Percentiles rank a stretch among this genome's conserved stretches.
Conservation (phyloP, 2,888 invertebrate genomes). For the Synanthedon vespiformis region DNA sequence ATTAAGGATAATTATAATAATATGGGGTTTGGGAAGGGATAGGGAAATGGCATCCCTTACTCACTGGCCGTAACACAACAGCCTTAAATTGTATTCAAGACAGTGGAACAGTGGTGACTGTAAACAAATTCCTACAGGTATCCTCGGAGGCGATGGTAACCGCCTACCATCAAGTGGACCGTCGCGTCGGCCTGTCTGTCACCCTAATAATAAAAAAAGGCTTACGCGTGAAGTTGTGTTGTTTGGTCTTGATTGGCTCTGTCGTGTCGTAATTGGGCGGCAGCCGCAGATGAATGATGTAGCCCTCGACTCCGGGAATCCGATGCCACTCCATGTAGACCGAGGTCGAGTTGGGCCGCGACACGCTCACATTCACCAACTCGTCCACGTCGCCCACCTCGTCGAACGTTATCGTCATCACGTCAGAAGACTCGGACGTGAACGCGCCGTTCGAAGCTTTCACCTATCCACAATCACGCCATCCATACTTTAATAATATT, state of each 20-base stretch:
- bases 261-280: constrained; percentile 69
- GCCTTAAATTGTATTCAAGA: too few relatives aligned
- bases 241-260: constrained; percentile 44
- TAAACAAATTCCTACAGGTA: neutral
- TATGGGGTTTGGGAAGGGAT: too few relatives aligned
- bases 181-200: too few relatives aligned
- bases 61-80: too few relatives aligned
- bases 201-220: constrained; percentile 12
- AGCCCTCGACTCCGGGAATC: constrained; percentile 71
- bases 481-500: too few relatives aligned
- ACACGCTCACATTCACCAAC: constrained; percentile 66
- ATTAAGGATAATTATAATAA: too few relatives aligned
- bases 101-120: constrained; percentile 21
- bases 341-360: constrained; percentile 55
- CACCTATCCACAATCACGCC: constrained; percentile 45
- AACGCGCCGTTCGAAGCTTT: constrained; percentile 74
- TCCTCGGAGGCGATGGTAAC: too few relatives aligned
- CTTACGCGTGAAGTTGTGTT: constrained; percentile 57
- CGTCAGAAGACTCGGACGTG: constrained; percentile 73
- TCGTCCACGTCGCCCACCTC: constrained; percentile 73
- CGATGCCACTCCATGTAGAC: constrained; percentile 73
- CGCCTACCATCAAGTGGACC: too few relatives aligned
- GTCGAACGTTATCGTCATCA: constrained; percentile 73
- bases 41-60: too few relatives aligned
- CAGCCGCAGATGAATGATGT: constrained; percentile 62